Base-by-base conservation (phyloP, 2,797 vertebrate species). In the Microctenopoma steveboyesi region DNA sequence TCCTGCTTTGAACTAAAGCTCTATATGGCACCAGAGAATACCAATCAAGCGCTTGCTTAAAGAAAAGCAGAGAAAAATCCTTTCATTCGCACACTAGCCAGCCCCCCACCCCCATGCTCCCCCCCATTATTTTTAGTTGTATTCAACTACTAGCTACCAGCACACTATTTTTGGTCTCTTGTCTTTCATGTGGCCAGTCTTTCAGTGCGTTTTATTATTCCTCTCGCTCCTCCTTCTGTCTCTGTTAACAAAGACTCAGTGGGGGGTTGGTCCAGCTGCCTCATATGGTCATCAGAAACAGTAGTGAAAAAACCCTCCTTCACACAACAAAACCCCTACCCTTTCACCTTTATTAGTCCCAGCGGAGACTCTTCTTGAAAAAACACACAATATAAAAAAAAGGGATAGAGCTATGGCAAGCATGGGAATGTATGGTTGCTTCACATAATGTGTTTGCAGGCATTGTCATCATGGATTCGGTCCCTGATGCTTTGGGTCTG, bases 161-260 rank as follows among this genome's bases (percentile, higher is more conserved):
- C 66, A 70, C 47, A 35, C 65, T 60, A 78, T 82, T 83, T 75
- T 78, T 54, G 58, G 60, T 66, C 52, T 33, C 61, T 68, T 54
- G 72, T 52, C 48, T 77, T 12, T 25, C 18, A 35, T 72, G 74
- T 72, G 2, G 12, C 46, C 57, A 46, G 65, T 62, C 71, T 81
- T 78, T 89, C 74, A 81, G 83, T 76, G 82, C 50, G 9, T 78
- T 85, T 88, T 81, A 67, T 77, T 72, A 79, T 64, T 33, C 74
- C 74, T 68, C 43, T 28, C 4, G 4, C 49, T 72, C 62, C 72
- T 74, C 67, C 77, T 69, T 83, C 81, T 79, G 54, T 66, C 68
- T 72, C 59, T 66, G 62, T 56, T 74, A 70, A 81, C 80, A 87
- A 89, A 86, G 77, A 69, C 78, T 58, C 76, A 22, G 69, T 59